These are phyloP conservation scores for Polietes domitor DNA, from an alignment of 2,888 invertebrate genomes.

Conservation along the genomic window DNA sequence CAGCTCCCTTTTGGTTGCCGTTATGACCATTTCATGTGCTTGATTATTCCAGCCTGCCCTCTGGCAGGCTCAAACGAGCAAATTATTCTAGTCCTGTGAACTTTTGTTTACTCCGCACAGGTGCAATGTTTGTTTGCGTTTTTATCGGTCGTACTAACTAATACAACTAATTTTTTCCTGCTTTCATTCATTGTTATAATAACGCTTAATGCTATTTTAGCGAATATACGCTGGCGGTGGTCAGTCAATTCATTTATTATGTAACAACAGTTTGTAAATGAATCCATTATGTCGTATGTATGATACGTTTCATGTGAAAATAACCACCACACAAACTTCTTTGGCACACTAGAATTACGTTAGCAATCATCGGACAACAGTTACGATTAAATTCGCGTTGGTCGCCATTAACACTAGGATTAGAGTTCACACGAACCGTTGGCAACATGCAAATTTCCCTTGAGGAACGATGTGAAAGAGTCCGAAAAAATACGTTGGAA, in stretches of 20 bases:
- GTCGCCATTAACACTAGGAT: no score
- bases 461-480: no score
- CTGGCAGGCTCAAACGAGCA: not conserved
- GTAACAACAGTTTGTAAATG: constrained; percentile 22
- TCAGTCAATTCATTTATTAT: constrained; percentile 14
- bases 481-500: no score
- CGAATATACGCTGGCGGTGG: not conserved
- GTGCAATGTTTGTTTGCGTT: not conserved
- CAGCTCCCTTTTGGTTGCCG: not conserved
- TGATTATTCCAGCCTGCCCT: not conserved
- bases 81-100: not conserved
- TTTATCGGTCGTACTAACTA: not conserved
- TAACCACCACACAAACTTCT: no score
- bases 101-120: not conserved
- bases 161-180: no score
- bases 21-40: constrained; percentile 17
- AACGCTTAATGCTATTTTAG: not conserved
- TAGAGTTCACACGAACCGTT: no score
- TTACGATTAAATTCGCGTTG: no score
- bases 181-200: not conserved
- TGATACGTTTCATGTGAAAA: not conserved
- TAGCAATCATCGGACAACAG: no score
- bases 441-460: no score
- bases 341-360: no score
- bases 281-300: not conserved